Percentiles rank a stretch among this genome's conserved stretches.
These are phyloP conservation scores for Pavo muticus DNA, from an alignment of 2,113 vertebrate genomes.

Conservation along the genomic window DNA sequence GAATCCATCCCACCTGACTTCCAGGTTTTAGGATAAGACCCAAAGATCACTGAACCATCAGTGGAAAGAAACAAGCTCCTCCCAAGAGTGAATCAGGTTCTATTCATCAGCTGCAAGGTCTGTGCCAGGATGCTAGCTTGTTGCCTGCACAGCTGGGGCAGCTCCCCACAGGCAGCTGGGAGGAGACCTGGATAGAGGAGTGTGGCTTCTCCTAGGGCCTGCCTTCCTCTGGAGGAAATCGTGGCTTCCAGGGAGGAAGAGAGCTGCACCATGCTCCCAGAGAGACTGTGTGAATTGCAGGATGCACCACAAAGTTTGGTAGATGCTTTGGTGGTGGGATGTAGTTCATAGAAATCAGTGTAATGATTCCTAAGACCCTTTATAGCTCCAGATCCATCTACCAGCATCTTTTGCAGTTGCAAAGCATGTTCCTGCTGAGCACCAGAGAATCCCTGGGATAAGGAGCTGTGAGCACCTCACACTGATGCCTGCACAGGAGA, in stretches of 20 bases:
- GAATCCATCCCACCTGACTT: background rate
- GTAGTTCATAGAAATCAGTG: background rate
- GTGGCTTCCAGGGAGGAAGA: background rate
- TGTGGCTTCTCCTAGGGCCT: background rate
- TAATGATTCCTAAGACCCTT: background rate
- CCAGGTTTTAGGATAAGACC: background rate
- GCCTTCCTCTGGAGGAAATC: background rate
- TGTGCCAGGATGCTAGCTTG: accelerated
- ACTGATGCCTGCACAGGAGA: accelerated
- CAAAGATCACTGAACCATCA: background rate
- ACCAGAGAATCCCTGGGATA: background rate
- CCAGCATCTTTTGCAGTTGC: background rate
- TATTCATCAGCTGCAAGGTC: accelerated
- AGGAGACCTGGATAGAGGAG: background rate
- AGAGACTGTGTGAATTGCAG: background rate
- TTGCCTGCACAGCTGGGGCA: background rate
- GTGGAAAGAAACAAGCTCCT: background rate
- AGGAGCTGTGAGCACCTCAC: accelerated
- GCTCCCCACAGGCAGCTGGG: background rate
- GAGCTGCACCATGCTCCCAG: background rate
- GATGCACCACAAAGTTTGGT: background rate
- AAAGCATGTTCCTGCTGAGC: background rate
- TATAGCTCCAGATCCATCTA: background rate
- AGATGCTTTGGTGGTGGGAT: background rate
- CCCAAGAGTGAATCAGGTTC: background rate